A percentile compares a stretch with the other conserved stretches of the same genome.
phyloP scores from a whole-genome alignment of 2,113 vertebrate genomes.

The Symphodus melops region DNA sequence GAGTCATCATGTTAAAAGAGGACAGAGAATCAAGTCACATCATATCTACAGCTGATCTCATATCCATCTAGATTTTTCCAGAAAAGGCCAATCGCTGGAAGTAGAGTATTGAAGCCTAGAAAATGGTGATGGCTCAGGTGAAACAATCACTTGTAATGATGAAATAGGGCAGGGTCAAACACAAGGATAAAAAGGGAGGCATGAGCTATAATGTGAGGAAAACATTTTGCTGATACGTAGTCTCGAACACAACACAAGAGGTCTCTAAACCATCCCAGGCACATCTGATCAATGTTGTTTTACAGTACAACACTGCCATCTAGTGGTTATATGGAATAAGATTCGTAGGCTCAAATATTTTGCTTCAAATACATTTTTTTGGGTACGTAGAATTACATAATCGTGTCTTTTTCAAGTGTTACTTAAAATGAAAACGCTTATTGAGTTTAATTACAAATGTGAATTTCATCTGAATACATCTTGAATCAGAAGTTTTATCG shows the following conservation, averaged over 20 bases:
- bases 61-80: conserved; percentile 14
- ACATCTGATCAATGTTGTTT: neutral
- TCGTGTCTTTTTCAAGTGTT: no score
- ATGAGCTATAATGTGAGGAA: no score
- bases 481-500: no score
- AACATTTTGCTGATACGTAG: neutral
- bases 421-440: no score
- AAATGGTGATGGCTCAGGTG: neutral
- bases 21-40: conserved; percentile 18
- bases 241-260: neutral
- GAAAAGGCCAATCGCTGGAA: conserved; percentile 14
- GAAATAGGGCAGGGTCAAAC: no score
- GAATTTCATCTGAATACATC: no score
- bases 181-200: no score
- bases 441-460: no score
- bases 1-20: conserved; percentile 36
- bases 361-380: no score
- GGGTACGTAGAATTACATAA: no score
- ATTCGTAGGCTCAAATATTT: neutral
- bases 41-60: conserved; percentile 29
- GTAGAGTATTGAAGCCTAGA: neutral
- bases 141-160: no score
- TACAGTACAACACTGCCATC: conserved; percentile 35
- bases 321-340: conserved; percentile 9
- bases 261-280: neutral